Base-by-base conservation (phyloP, 2,113 vertebrate genomes). In the Gadus chalcogrammus region DNA sequence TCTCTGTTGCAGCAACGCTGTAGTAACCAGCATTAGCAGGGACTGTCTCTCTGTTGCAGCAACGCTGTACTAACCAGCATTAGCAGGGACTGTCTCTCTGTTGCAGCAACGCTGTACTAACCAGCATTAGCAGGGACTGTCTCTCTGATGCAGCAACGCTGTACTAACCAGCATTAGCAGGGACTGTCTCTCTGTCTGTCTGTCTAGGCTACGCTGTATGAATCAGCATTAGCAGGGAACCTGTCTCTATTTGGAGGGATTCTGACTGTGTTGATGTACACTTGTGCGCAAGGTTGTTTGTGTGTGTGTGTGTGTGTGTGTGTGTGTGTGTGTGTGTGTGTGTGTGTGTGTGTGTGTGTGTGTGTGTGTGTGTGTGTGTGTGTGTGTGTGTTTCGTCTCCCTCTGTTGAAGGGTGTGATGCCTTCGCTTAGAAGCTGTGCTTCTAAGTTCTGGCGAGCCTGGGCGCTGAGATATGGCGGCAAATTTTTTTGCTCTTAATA, bases 181-280 rank as follows among this genome's bases (percentile, higher is more conserved):
- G 20, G 24, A 2, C 85, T 87, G 89, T 91, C 91, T 90, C 77
- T 79, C 24, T 24, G 24, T 24, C 24, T 24, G 24, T 24, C 24
- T 24, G 24, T 24, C 24, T 24, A 24, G 24, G 84, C 81, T 80
- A 85, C 87, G 82, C 70, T 82, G 84, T 82, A 84, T 90, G 89
- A 91, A 88, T 82, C 82, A 89, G 88, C n/a, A 74, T 87, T 87
- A 86, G 82, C 73, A 83, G 84, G 84, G 82, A 79, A 84, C 79
- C 84, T 87, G 85, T 76, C 81, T 87, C 88, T 92, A 92, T 91
- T 93, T 92, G 84, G 91, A 91, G 88, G 72, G 79, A 77, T 79
- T 73, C 73, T 62, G 52, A 81, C 48, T 74, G 80, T 74, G 27
- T 24, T 24, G 24, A 24, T 24, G 24, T 24, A 24, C 24, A 24